Evolutionary conservation across 2,888 invertebrate genomes (phyloP), one percentile per base, ranked within the genome.

Genomic region (Bombylius major): DNA sequence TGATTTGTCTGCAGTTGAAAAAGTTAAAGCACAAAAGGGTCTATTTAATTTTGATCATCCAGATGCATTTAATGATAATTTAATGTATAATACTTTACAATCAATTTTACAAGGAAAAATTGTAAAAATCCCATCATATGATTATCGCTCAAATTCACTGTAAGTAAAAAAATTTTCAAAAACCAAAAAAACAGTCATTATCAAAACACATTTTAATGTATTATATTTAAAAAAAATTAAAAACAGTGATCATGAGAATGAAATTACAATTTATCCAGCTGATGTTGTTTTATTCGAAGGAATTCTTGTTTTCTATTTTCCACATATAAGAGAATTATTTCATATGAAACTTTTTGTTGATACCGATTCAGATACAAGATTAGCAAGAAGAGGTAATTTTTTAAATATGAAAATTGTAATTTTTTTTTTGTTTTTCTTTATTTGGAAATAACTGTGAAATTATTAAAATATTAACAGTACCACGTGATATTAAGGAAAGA

Each of bases 311-410:
- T 99, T 99, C 77, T 98, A 98, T 77, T 95, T 95, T 74, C 90
- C 92, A 1, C 89, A 92, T 71, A 88, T 99, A 60, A 78, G 97
- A 53, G 89, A 96, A 59, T 77, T 97, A 58, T 99, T 98, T 77
- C 93, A 98, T 75, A 97, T 99, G 95, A 99, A 99, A 75, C 78
- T 99, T 46, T 99, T 99, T 76, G 98, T 99, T 5, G 99, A 99
- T 71, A 97, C 97, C 0, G 98, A 99, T 76, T 96, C 99, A 0
- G 99, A 99, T 72, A 99, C 96, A 1, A 81, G 99, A 67, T 79
- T 99, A 32, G 95, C 97, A 0, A 81, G 98, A 65, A 81, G 98
- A 83, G 97, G 96, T 96, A 72, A 70, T 34, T 23, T 11, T 8
- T 8, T 9, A 36, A 36, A 9, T 9, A 34, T 51, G 23, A 23